These are phyloP conservation scores for Terebella lapidaria DNA, from an alignment of 2,888 invertebrate genomes.

Conservation along the genomic window DNA sequence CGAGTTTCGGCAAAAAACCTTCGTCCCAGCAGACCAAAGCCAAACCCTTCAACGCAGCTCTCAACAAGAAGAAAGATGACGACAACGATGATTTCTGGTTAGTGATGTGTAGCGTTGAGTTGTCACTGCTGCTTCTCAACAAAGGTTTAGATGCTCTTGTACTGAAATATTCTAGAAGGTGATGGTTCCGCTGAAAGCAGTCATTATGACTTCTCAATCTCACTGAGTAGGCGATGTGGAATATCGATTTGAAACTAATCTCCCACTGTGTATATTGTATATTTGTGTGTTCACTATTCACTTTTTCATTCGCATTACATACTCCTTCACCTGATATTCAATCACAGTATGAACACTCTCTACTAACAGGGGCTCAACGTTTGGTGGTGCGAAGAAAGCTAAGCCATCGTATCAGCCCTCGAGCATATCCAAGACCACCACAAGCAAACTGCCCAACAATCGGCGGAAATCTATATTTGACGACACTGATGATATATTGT, in stretches of 20 bases:
- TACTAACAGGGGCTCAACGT: conserved; percentile 1
- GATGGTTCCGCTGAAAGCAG: too few relatives aligned
- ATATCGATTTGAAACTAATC: too few relatives aligned
- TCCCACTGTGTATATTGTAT: neutral
- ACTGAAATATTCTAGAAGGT: too few relatives aligned
- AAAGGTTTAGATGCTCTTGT: too few relatives aligned
- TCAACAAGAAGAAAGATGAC: conserved; percentile 6
- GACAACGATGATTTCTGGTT: conserved; percentile 18
- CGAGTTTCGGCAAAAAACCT: conserved; percentile 8
- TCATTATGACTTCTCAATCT: too few relatives aligned
- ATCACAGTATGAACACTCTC: neutral
- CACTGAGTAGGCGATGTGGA: too few relatives aligned
- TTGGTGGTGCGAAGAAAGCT: neutral
- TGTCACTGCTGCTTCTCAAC: too few relatives aligned
- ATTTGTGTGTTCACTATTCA: neutral
- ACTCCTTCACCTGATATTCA: too few relatives aligned
- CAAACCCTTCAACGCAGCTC: conserved; percentile 17
- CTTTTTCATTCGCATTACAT: neutral
- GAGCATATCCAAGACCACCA: neutral
- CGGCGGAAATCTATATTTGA: neutral
- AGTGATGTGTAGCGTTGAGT: too few relatives aligned
- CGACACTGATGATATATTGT: conserved; percentile 5
- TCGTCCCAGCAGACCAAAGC: conserved; percentile 17
- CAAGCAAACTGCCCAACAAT: conserved; percentile 1
- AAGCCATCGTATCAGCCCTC: neutral